phyloP scores from a whole-genome alignment of 2,113 vertebrate genomes.

The Chelonoidis abingdonii region DNA sequence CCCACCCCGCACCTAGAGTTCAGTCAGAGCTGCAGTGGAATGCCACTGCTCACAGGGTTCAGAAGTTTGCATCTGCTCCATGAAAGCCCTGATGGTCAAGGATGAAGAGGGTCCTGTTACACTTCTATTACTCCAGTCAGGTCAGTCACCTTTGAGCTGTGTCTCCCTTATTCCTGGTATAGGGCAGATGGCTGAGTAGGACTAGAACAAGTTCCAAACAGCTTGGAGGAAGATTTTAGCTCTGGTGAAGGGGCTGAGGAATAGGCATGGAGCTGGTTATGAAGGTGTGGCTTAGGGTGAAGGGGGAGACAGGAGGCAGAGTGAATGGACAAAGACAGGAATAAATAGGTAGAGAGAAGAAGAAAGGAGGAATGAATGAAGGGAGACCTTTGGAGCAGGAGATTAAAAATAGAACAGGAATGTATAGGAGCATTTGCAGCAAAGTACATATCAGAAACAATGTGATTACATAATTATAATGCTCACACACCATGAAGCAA shows the following conservation, averaged over 20 bases:
- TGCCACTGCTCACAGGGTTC: not conserved
- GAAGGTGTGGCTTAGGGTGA: not conserved
- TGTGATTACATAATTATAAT: not conserved
- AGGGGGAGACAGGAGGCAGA: not conserved
- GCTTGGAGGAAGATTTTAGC: not conserved
- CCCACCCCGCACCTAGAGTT: rapidly evolving
- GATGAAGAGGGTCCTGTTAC: not conserved
- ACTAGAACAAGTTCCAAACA: not conserved
- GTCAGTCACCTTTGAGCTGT: not conserved
- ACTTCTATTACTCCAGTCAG: not conserved
- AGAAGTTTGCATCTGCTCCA: not conserved
- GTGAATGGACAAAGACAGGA: not conserved
- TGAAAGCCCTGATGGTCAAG: not conserved
- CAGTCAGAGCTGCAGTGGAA: not conserved
- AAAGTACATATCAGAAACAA: not conserved
- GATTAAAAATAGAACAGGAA: not conserved
- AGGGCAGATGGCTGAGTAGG: not conserved
- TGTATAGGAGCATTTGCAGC: not conserved
- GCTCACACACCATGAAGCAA: not conserved
- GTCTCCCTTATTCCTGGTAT: not conserved
- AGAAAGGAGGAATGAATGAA: not conserved
- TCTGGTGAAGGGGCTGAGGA: not conserved
- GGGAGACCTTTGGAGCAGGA: not conserved
- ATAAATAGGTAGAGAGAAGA: not conserved
- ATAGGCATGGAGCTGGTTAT: not conserved